These are phyloP conservation scores for Cataglyphis cursor DNA, from an alignment of 2,888 invertebrate genomes.

Conservation along the genomic window DNA sequence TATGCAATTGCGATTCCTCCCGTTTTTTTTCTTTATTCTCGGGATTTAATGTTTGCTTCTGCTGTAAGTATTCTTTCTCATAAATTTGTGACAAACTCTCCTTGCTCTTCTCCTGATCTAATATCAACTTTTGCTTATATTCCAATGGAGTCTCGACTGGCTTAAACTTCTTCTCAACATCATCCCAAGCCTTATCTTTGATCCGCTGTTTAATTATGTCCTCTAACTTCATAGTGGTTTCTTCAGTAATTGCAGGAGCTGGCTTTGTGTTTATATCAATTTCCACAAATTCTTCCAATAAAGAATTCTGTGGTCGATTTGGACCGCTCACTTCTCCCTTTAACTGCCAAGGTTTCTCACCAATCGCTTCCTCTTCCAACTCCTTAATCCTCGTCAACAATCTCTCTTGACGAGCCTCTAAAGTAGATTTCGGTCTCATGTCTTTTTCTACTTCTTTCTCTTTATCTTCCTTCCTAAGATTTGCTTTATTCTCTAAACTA, in stretches of 20 bases:
- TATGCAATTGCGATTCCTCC: constrained; percentile 92
- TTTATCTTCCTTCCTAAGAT: constrained; percentile 51
- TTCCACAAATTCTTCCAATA: constrained; percentile 96
- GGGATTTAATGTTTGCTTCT: constrained; percentile 89
- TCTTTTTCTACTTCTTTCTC: constrained; percentile 51
- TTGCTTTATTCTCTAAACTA: constrained; percentile 74
- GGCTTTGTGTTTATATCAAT: constrained; percentile 95
- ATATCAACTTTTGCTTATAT: constrained; percentile 94
- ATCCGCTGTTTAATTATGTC: constrained; percentile 96
- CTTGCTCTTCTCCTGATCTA: constrained; percentile 98
- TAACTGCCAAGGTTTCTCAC: constrained; percentile 97
- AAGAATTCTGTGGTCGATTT: constrained; percentile 95
- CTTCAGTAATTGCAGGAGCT: constrained; percentile 96
- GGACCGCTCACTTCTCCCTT: constrained; percentile 95
- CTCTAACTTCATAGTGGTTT: constrained; percentile 95
- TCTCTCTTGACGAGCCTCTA: constrained; percentile 92
- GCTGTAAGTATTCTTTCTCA: constrained; percentile 94
- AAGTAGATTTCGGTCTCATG: constrained; percentile 88
- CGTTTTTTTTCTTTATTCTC: constrained; percentile 88
- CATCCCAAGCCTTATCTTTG: constrained; percentile 97
- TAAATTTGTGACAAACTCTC: constrained; percentile 97
- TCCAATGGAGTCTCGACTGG: constrained; percentile 93
- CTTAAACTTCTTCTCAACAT: constrained; percentile 95
- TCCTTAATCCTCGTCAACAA: constrained; percentile 90
- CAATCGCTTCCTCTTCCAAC: constrained; percentile 91